Base-by-base conservation (phyloP, 2,888 invertebrate genomes). In the Rotaria magnacalcarata region DNA sequence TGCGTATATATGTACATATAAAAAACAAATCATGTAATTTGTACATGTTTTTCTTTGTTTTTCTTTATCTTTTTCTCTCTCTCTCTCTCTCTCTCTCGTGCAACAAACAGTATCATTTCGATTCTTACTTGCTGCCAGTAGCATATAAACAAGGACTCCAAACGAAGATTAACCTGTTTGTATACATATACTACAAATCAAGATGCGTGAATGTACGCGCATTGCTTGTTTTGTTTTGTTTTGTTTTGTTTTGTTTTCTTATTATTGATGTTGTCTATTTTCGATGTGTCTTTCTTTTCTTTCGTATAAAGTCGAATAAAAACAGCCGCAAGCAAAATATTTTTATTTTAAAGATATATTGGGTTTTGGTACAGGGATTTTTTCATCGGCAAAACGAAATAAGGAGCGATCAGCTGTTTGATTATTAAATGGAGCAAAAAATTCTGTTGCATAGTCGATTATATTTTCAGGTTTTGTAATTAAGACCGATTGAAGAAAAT, bases 391-490 rank as follows among this genome's bases (percentile, higher is more conserved):
- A 67, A 67, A 67, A 67, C 67, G 67, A 67, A 67, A 67, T 67
- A 67, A 27, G 6, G 67, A 34, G n/a, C 67, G 67, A 67, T 67
- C 67, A 19, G 67, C 67, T 19, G 67, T 67, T 67, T 67, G 67
- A 5, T 16, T 34, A 34, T 67, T 67, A 19, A 90, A 90, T 2
- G 90, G 89, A 34, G 90, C 88, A 88, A 91, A 91, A 88, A 91
- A 91, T 84, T 90, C 90, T 5, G 90, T 90, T 84, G 90, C 89
- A 88, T 91, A 91, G 43, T 89, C 88, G 14, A 91, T 87, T 84
- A 90, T 89, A 87, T 91, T 90, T 19, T 90, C 89, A 10, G 91
- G 91, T 88, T 91, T 91, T 87, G 90, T 88, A 56, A 91, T 89
- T 87, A 91, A 88, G 87, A 91, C 87, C 87, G 90, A 90, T 89